A percentile compares a stretch with the other conserved stretches of the same genome.
These are phyloP conservation scores for Galendromus occidentalis DNA, from an alignment of 1,140 invertebrate species.

Conservation along the genomic window DNA sequence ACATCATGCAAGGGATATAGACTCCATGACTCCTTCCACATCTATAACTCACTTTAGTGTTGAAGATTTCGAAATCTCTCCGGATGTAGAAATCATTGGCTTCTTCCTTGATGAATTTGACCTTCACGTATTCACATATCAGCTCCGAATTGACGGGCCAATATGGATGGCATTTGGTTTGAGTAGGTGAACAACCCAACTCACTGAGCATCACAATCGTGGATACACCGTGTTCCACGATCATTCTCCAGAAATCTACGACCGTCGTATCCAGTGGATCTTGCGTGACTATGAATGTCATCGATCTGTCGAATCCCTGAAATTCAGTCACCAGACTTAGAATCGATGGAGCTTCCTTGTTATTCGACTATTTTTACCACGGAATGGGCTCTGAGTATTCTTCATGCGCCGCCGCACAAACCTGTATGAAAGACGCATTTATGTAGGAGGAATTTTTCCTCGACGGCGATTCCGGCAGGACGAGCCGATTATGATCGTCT, in stretches of 20 bases:
- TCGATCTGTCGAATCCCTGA: constrained; percentile 65
- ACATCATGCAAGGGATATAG: no score
- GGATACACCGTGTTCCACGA: constrained; percentile 70
- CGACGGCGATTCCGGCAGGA: constrained; percentile 51
- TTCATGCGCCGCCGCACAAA: constrained; percentile 22
- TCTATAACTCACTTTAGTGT: constrained; percentile 45
- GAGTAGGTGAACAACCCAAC: constrained; percentile 33
- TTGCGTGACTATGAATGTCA: constrained; percentile 85
- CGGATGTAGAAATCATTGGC: constrained; percentile 50
- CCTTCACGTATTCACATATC: constrained; percentile 56
- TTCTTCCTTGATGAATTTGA: constrained; percentile 65
- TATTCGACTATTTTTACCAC: not conserved
- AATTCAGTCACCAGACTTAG: constrained; percentile 15
- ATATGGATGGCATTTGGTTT: constrained; percentile 61
- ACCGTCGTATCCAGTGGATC: constrained; percentile 73
- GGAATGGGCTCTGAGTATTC: not conserved
- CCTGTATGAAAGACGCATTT: constrained; percentile 89
- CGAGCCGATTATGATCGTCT: constrained; percentile 66
- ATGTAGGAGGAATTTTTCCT: constrained; percentile 84
- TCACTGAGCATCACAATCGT: constrained; percentile 88
- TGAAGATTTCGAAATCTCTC: constrained; percentile 56
- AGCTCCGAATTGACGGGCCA: constrained; percentile 60
- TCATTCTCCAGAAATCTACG: constrained; percentile 88
- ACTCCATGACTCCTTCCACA: no score
- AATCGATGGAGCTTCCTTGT: not conserved